Conservation (phyloP, 2,113 vertebrate genomes). For the Cinclus mexicanus region DNA sequence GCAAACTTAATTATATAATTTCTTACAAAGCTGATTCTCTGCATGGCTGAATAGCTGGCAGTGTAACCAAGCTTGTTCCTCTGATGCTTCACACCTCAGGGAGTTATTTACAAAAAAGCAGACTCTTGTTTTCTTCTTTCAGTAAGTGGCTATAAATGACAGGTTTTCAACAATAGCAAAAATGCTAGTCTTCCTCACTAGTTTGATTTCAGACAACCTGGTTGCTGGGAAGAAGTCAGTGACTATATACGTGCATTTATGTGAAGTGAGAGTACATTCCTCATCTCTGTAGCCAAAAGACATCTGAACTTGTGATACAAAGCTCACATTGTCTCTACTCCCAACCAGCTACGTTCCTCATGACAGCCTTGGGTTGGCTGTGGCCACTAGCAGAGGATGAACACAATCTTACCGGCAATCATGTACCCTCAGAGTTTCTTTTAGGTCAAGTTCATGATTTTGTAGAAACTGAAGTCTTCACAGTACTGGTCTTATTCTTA, state of each 20-base stretch:
- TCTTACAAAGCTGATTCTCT: not conserved
- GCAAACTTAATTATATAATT: not conserved
- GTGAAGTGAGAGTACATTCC: not conserved
- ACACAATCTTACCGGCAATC: not conserved
- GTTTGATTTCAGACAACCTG: not conserved
- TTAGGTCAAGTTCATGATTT: not conserved
- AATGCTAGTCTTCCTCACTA: not conserved
- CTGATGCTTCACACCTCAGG: not conserved
- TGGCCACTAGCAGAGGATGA: not conserved
- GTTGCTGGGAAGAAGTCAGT: not conserved
- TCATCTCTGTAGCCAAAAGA: not conserved
- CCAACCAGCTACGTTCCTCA: not conserved
- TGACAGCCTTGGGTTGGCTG: not conserved
- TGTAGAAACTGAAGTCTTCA: not conserved
- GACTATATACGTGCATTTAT: not conserved
- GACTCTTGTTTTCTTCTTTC: not conserved
- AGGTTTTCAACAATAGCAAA: not conserved
- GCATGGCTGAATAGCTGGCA: not conserved
- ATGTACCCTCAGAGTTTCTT: not conserved
- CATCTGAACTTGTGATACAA: not conserved
- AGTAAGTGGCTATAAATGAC: not conserved
- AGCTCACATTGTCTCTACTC: not conserved
- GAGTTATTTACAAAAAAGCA: not conserved
- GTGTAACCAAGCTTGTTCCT: not conserved
- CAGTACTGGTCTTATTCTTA: not conserved